Conservation (phyloP, 2,888 invertebrate genomes). For the Resseliella maxima region DNA sequence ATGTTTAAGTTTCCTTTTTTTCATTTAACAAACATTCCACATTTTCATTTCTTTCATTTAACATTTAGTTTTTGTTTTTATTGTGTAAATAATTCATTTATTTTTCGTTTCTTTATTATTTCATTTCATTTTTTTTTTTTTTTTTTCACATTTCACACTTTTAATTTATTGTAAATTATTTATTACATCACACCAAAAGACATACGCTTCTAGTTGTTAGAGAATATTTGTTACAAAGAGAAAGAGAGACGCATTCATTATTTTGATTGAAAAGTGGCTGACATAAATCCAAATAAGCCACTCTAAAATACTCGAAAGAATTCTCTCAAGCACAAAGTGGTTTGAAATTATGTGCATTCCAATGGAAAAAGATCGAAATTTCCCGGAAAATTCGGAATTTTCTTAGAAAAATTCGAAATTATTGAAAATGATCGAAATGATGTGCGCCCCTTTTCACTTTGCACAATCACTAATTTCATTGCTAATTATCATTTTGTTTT, state of each 20-base stretch:
- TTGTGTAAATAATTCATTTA: not conserved
- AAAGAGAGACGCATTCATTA: not conserved
- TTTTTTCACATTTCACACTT: not conserved
- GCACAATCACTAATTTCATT: not conserved
- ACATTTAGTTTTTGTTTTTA: not conserved
- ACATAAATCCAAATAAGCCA: no score
- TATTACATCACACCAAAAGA: constrained; percentile 1
- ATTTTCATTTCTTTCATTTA: no score
- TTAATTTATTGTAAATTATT: constrained; percentile 12
- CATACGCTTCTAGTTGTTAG: constrained; percentile 1
- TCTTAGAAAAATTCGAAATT: not conserved
- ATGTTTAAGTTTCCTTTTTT: not conserved
- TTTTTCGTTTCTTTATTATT: not conserved
- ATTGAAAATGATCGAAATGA: not conserved
- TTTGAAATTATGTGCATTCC: not conserved
- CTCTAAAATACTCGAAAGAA: not conserved
- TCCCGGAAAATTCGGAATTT: no score
- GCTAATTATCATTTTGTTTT: not conserved
- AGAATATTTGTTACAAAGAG: not conserved
- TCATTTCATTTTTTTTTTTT: not conserved
- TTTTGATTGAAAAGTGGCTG: not conserved
- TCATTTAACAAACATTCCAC: not conserved
- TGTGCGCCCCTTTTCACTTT: not conserved
- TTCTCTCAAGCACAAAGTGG: not conserved
- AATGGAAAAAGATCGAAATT: not conserved